A percentile compares a stretch with the other conserved stretches of the same genome.
These are phyloP conservation scores for Pelobates fuscus DNA, from an alignment of 2,113 vertebrate genomes.

Conservation along the genomic window DNA sequence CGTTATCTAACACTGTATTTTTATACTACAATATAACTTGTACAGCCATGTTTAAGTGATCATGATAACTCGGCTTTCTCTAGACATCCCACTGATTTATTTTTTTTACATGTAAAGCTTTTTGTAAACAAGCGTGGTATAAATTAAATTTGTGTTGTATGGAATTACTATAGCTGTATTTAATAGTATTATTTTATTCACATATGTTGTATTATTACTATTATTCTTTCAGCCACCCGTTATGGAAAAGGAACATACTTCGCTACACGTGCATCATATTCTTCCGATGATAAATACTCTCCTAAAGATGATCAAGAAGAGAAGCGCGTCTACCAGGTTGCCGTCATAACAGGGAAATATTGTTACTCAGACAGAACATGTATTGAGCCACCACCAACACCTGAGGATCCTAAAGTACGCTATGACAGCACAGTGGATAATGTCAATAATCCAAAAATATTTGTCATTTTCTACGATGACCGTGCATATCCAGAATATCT, in stretches of 20 bases:
- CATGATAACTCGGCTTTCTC: too few relatives aligned
- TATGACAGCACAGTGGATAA: conserved; percentile 75
- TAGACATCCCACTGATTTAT: too few relatives aligned
- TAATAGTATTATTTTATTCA: too few relatives aligned
- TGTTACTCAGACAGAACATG: conserved; percentile 48
- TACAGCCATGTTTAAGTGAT: too few relatives aligned
- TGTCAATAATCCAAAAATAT: conserved; percentile 52
- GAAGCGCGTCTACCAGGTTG: conserved; percentile 75
- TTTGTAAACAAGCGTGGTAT: too few relatives aligned
- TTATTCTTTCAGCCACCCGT: conserved; percentile 58
- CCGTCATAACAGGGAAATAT: conserved; percentile 78
- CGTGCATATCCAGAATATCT: conserved; percentile 83
- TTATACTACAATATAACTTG: too few relatives aligned
- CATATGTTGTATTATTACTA: too few relatives aligned
- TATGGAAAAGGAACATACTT: conserved; percentile 79
- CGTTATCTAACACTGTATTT: too few relatives aligned
- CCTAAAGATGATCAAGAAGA: conserved; percentile 38
- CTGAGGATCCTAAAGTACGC: conserved; percentile 55
- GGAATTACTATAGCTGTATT: too few relatives aligned
- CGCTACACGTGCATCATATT: conserved; percentile 68
- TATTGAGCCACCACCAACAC: conserved; percentile 63
- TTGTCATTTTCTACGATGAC: conserved; percentile 75
- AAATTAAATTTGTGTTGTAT: too few relatives aligned
- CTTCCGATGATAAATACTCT: conserved; percentile 61
- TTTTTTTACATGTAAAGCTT: too few relatives aligned